phyloP scores from a whole-genome alignment of 2,888 invertebrate genomes.

The Lycocerus yunnanus region DNA sequence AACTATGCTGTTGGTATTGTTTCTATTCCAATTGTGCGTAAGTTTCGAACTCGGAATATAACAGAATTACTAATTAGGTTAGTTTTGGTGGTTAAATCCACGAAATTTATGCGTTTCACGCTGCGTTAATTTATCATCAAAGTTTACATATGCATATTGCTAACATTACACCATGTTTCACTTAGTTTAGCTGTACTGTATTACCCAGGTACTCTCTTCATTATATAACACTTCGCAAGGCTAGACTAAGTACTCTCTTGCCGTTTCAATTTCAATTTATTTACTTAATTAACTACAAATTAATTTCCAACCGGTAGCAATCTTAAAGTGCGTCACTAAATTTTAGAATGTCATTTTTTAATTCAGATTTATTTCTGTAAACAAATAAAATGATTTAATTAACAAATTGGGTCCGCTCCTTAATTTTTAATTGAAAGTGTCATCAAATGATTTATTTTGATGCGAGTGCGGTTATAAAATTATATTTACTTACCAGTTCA shows the following conservation, averaged over 20 bases:
- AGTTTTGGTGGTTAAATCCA: constrained; percentile 37
- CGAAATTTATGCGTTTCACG: constrained; percentile 37
- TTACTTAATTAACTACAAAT: not conserved
- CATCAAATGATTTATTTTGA: not conserved
- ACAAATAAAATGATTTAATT: not conserved
- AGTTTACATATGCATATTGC: constrained; percentile 28
- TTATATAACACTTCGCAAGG: not conserved
- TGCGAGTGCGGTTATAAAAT: not conserved
- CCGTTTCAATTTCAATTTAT: constrained; percentile 2
- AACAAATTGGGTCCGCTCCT: not conserved
- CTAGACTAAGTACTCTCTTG: not conserved
- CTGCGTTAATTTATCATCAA: constrained; percentile 29
- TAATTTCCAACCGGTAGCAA: not conserved
- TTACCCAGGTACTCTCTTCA: not conserved
- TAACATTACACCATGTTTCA: constrained; percentile 13
- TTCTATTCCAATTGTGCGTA: constrained; percentile 38
- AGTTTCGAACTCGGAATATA: constrained; percentile 27
- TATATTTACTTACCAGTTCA: not conserved
- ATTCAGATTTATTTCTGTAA: not conserved
- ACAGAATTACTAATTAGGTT: constrained; percentile 39
- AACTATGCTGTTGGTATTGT: constrained; percentile 48
- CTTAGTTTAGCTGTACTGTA: constrained; percentile 5
- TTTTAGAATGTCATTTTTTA: not conserved
- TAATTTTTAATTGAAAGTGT: not conserved
- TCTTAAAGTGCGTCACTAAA: not conserved